Evolutionary conservation across 2,797 vertebrate genomes (phyloP), one percentile per base, ranked within the genome.

Genomic region (Hydrolagus colliei): DNA sequence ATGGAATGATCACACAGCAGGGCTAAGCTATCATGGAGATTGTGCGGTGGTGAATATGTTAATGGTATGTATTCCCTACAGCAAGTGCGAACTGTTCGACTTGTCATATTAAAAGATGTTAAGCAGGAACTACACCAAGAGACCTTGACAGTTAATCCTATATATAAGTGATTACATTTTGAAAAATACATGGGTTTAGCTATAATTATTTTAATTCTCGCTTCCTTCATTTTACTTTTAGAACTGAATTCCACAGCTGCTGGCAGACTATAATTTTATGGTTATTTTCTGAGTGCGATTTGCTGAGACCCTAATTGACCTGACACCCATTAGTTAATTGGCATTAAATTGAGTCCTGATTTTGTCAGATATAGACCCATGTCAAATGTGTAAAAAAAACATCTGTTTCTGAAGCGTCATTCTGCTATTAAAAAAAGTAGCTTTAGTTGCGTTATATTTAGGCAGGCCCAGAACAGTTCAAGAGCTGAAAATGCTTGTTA

Each of bases 171-270:
- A 71, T 41, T 68, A 84, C 32, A 84, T 71, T 84, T 68, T 84
- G 79, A 84, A 84, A 84, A 84, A 84, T 84, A 84, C 65, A 84
- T 71, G 79, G 65, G 32, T 52, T 84, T 67, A 35, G 65, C 32
- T 84, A 52, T 84, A 84, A 84, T 84, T 84, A 84, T 52, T 68
- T 71, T 84, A 84, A 84, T 84, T 84, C 65, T 71, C 71, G 65
- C 65, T 35, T 82, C 41, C 18, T 71, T 27, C 32, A 68, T 35
- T 71, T 84, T 84, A 67, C 67, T 68, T 35, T 10, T 41, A 41
- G 79, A 68, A 65, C 9, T 84, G 65, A 41, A 84, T 71, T 84
- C 65, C 71, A 41, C 65, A 84, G 79, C 79, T 41, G 32, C 79
- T 71, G 79, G 16, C 22, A 65, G 62, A 84, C 79, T 71, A 41